A percentile compares a stretch with the other conserved stretches of the same genome.
Evolutionary conservation across 2,888 invertebrate genomes (phyloP).

Genomic region (Lymantria monacha): DNA sequence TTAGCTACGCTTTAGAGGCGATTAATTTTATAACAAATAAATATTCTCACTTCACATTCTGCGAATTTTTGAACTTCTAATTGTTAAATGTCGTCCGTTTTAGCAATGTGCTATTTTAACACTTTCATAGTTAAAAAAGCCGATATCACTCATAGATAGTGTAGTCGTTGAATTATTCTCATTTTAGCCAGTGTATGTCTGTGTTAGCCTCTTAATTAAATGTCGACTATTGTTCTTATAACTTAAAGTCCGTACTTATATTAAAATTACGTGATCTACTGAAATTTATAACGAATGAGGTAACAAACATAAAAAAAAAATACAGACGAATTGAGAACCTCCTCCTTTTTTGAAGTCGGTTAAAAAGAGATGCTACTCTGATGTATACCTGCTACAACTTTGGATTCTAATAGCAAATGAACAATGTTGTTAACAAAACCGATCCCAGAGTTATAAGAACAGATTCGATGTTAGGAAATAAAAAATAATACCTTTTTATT

Average conservation of each 20-base stretch:
- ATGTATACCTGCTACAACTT: no score
- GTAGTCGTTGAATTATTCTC: constrained; percentile 49
- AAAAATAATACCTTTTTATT: constrained; percentile 46
- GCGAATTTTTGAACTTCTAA: constrained; percentile 5
- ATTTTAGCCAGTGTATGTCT: constrained; percentile 61
- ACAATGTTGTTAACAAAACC: no score
- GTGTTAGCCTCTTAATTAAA: constrained; percentile 58
- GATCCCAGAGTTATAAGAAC: constrained; percentile 35
- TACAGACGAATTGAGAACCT: no score
- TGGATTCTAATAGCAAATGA: no score
- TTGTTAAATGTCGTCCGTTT: constrained; percentile 32
- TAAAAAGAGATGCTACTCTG: no score
- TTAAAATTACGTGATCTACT: no score
- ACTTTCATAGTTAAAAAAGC: constrained; percentile 18
- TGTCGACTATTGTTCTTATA: constrained; percentile 54
- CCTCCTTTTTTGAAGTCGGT: no score
- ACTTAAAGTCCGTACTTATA: constrained; percentile 18
- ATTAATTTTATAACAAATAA: background rate
- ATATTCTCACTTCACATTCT: background rate
- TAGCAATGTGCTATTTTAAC: constrained; percentile 34
- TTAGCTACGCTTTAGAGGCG: constrained; percentile 10
- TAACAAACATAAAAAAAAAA: no score
- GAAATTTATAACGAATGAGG: no score
- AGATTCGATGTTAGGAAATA: constrained; percentile 41
- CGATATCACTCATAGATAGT: constrained; percentile 12